Base-by-base conservation (phyloP, 2,888 invertebrate species). In the Protophormia terraenovae region DNA sequence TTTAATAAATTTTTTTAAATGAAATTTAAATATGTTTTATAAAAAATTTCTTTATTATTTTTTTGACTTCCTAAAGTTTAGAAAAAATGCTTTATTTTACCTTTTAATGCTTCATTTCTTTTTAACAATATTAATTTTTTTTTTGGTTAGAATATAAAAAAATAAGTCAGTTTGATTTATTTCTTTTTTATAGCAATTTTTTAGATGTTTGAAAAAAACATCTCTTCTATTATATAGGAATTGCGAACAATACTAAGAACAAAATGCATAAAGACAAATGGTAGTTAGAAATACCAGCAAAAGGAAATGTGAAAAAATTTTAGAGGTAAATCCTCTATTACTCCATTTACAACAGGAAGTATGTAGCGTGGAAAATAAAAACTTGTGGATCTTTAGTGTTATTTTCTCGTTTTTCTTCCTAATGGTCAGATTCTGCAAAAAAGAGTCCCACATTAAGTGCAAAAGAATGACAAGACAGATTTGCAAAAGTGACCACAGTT, bases 401-500 rank as follows among this genome's bases (percentile, higher is more conserved):
- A n/a, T 38, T 47, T 38, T 29, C 1, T 24, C 45, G 19, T 14
- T 14, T 27, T 38, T 38, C 27, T 47, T n/a, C n/a, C 4, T 55
- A 75, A 79, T 75, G 77, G 77, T 64, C 62, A 75, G 41, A 8
- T 22, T 29, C 8, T 16, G 24, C 0, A 35, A 38, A 35, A 47
- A 32, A 32, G n/a, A n/a, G 32, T 69, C 45, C 47, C 64, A 81
- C 73, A 75, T 78, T 82, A 78, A 79, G 72, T 79, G 80, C 66
- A 75, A 76, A 81, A 75, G 81, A 86, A 84, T 81, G 76, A 83
- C 82, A 86, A 73, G 81, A 83, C 78, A 81, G 85, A 87, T 87
- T 81, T 85, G 80, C 81, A 83, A 72, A 87, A 84, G 72, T 87
- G 87, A 87, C 87, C 87, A 86, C 86, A 87, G 80, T 66, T 66